Evolutionary conservation across 1,140 invertebrate species (phyloP).

Genomic region (Anthonomus grandis): DNA sequence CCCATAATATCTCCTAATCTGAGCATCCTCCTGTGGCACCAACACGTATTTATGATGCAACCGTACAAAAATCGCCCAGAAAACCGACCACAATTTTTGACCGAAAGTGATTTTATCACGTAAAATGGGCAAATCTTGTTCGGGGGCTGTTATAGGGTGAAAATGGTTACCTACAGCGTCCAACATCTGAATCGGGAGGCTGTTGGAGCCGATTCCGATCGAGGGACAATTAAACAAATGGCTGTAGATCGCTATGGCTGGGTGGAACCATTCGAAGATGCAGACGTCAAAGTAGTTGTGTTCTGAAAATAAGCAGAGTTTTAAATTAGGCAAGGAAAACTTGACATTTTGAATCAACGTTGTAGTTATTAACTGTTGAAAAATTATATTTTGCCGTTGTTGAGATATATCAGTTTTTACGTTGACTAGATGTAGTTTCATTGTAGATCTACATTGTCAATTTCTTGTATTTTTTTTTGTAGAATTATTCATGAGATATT

Average conservation of each 20-base stretch:
- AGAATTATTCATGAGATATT: too few species aligned
- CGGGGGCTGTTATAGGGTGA: constrained; percentile 51
- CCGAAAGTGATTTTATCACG: constrained; percentile 43
- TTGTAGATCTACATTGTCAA: too few species aligned
- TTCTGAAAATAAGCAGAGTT: too few species aligned
- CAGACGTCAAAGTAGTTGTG: constrained; percentile 28
- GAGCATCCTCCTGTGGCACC: constrained; percentile 36
- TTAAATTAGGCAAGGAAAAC: too few species aligned
- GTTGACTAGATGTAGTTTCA: too few species aligned
- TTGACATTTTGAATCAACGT: too few species aligned
- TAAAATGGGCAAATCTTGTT: constrained; percentile 38
- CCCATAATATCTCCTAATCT: constrained; percentile 49
- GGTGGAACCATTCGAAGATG: constrained; percentile 33
- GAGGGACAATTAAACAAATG: constrained; percentile 37
- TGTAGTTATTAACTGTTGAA: too few species aligned
- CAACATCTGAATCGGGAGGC: constrained; percentile 15
- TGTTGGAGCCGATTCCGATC: constrained; percentile 37
- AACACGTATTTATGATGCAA: constrained; percentile 13
- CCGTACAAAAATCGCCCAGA: constrained; percentile 22
- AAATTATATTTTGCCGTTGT: too few species aligned
- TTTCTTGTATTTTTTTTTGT: too few species aligned
- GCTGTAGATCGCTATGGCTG: constrained; percentile 26
- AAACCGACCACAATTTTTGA: constrained; percentile 45
- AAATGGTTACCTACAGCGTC: constrained; percentile 38
- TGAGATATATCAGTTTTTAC: too few species aligned